Percentiles rank a stretch among this genome's conserved stretches.
Conservation (phyloP, 1,140 invertebrate genomes). For the Philotrypesis tridentata region DNA sequence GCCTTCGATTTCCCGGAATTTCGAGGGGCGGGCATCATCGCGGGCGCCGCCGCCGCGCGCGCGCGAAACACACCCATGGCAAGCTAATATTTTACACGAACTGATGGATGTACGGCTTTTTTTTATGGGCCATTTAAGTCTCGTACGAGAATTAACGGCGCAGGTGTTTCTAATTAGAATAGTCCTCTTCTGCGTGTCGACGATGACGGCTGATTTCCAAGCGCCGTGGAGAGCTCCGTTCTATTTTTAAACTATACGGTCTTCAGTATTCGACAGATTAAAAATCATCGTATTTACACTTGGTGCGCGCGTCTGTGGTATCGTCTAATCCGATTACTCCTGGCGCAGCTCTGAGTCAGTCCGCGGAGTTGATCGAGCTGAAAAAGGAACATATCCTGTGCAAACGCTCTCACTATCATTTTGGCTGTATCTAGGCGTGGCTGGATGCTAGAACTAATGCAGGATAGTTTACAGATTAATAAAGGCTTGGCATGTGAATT, state of each 20-base stretch:
- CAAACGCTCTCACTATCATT: neutral
- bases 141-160: neutral
- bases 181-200: neutral
- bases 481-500: conserved; percentile 15
- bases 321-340: neutral
- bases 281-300: no score
- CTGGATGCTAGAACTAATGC: neutral
- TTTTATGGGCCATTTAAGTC: neutral
- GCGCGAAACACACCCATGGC: conserved; percentile 26
- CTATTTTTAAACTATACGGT: neutral
- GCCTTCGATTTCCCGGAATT: conserved; percentile 34
- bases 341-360: neutral
- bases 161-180: neutral
- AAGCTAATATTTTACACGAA: conserved; percentile 23
- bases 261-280: no score
- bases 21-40: neutral
- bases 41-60: no score
- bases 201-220: no score
- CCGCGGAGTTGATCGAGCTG: neutral
- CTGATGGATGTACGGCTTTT: conserved; percentile 8
- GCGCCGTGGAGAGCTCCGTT: neutral
- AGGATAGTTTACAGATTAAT: conserved; percentile 9
- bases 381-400: neutral
- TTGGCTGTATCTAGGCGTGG: neutral
- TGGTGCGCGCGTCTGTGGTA: neutral